Evolutionary conservation across 2,797 vertebrate genomes (phyloP).

Genomic region (Bucorvus abyssinicus): DNA sequence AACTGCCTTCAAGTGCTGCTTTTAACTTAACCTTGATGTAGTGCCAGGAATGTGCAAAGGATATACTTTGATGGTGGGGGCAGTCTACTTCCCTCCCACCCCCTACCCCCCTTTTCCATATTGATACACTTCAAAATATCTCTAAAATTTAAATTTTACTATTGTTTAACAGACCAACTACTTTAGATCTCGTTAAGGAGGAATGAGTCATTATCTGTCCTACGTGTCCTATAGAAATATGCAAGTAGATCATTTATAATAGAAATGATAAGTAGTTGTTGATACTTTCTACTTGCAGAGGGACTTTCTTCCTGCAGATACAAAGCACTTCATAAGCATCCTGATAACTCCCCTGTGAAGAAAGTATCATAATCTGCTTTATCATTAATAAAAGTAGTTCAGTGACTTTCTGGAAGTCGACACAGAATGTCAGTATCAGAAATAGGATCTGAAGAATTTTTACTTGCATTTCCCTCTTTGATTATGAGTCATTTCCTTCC

Average conservation of each 20-base stretch:
- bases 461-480: background rate
- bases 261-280: background rate
- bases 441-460: constrained; percentile 28
- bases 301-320: constrained; percentile 15
- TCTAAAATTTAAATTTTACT: constrained; percentile 7
- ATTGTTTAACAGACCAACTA: background rate
- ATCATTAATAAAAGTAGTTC: background rate
- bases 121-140: constrained; percentile 9
- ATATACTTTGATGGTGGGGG: constrained; percentile 64
- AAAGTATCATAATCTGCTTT: background rate
- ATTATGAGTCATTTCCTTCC: constrained; percentile 27
- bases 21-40: constrained; percentile 83
- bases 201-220: background rate
- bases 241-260: background rate
- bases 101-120: background rate
- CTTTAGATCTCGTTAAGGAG: background rate
- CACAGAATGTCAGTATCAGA: background rate
- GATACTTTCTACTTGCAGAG: background rate
- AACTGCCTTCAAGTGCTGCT: constrained; percentile 72
- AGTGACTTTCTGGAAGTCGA: constrained; percentile 14
- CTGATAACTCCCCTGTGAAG: background rate
- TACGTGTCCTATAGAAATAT: background rate
- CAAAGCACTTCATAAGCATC: background rate
- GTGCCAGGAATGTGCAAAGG: constrained; percentile 80
- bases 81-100: background rate